Percentiles rank a stretch among this genome's conserved stretches.
Conservation (phyloP, 2,113 vertebrate species). For the Oceanites oceanicus region DNA sequence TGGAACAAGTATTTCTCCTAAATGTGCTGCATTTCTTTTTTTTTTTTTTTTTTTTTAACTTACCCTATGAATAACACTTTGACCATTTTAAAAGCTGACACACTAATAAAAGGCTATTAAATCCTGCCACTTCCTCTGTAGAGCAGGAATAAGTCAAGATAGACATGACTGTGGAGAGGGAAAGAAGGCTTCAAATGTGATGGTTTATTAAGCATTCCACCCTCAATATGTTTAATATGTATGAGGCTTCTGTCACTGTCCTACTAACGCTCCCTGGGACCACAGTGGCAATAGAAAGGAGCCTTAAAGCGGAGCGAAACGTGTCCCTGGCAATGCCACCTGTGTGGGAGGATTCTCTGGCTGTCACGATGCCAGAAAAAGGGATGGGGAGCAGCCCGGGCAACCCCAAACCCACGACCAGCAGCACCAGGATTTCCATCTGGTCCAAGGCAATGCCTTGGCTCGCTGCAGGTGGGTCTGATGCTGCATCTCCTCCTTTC, state of each 20-base stretch:
- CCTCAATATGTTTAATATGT: not conserved
- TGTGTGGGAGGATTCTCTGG: not conserved
- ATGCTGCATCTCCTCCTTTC: not conserved
- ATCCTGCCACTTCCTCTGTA: not conserved
- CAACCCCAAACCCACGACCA: accelerated
- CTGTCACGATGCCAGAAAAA: not conserved
- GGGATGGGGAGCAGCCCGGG: not conserved
- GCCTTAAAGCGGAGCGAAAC: not conserved
- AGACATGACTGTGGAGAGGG: not conserved
- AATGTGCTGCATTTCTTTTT: not conserved
- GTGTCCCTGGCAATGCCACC: not conserved
- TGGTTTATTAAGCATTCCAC: not conserved
- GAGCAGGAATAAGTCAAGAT: not conserved
- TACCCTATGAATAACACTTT: not conserved
- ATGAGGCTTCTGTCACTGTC: not conserved
- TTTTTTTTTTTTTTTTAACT: not conserved
- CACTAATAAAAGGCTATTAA: not conserved
- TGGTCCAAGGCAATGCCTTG: accelerated
- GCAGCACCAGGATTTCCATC: not conserved
- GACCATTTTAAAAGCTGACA: not conserved
- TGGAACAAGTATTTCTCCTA: not conserved
- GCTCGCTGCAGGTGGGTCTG: not conserved
- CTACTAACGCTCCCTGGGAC: not conserved
- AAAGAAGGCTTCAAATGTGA: not conserved
- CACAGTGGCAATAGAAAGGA: not conserved